Evolutionary conservation across 2,113 vertebrate genomes (phyloP).

Genomic region (Oreotragus oreotragus): DNA sequence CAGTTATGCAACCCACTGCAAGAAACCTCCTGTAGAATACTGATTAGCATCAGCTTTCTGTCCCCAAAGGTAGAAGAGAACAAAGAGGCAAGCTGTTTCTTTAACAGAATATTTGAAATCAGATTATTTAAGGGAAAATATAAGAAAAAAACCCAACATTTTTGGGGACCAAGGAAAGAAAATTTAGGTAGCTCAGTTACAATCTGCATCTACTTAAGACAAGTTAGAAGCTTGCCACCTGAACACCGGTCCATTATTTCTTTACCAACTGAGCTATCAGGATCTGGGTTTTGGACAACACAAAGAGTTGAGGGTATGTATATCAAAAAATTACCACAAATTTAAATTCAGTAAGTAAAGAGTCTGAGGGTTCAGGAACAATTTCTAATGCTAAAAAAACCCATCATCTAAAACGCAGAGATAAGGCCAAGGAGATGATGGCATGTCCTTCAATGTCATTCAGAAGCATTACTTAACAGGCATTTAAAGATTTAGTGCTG

Average conservation of each 20-base stretch:
- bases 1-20: conserved; percentile 90
- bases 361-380: not conserved
- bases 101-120: not conserved
- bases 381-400: not conserved
- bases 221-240: not conserved
- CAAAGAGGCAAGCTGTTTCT: not conserved
- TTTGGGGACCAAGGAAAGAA: not conserved
- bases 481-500: not conserved
- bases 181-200: not conserved
- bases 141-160: not conserved
- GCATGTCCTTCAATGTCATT: not conserved
- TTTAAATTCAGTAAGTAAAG: not conserved
- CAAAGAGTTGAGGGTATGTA: not conserved
- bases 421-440: not conserved
- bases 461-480: not conserved
- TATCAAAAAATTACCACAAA: not conserved
- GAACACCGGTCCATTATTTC: not conserved
- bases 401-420: not conserved
- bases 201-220: not conserved
- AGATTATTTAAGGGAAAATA: not conserved
- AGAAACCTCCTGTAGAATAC: conserved; percentile 87
- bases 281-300: not conserved
- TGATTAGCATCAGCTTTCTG: conserved; percentile 81
- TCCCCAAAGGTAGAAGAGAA: conserved; percentile 58
- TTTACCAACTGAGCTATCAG: not conserved